Conservation (phyloP, 2,797 vertebrate species). For the Microctenopoma stevenorrisi region DNA sequence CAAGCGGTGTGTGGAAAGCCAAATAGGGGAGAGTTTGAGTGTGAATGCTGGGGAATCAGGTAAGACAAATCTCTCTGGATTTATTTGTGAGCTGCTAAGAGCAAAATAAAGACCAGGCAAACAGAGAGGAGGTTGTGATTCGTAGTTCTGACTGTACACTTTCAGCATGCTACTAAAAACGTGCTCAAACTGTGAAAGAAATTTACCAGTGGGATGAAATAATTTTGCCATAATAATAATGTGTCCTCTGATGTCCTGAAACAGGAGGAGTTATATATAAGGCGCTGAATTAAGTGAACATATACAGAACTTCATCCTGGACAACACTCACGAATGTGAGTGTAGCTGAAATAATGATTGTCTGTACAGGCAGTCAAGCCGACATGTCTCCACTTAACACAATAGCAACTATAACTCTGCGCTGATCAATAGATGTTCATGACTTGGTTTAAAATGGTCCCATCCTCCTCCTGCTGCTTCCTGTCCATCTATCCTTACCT, state of each 20-base stretch:
- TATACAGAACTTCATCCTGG: constrained; percentile 1
- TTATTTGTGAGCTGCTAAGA: constrained; percentile 66
- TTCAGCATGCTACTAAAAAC: not conserved
- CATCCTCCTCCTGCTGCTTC: constrained; percentile 63
- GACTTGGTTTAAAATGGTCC: constrained; percentile 71
- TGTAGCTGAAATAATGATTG: constrained; percentile 57
- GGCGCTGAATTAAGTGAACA: not conserved
- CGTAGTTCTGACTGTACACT: not conserved
- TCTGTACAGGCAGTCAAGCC: constrained; percentile 39
- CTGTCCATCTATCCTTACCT: constrained; percentile 60
- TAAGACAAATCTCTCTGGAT: constrained; percentile 67
- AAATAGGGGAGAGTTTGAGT: constrained; percentile 46
- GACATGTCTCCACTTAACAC: constrained; percentile 69
- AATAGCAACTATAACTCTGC: constrained; percentile 69
- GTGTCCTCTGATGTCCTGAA: constrained; percentile 6
- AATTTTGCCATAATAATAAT: not conserved
- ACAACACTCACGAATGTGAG: constrained; percentile 26
- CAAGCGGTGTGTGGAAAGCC: constrained; percentile 38
- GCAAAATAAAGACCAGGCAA: constrained; percentile 48
- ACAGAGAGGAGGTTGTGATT: constrained; percentile 40
- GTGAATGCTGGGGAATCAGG: constrained; percentile 55
- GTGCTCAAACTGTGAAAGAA: not conserved
- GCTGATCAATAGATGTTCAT: constrained; percentile 79
- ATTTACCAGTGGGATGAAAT: not conserved
- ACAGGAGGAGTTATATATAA: not conserved